These are phyloP conservation scores for Heliopora coerulea DNA, from an alignment of 92 coral and sea anemone genomes.

Conservation along the genomic window DNA sequence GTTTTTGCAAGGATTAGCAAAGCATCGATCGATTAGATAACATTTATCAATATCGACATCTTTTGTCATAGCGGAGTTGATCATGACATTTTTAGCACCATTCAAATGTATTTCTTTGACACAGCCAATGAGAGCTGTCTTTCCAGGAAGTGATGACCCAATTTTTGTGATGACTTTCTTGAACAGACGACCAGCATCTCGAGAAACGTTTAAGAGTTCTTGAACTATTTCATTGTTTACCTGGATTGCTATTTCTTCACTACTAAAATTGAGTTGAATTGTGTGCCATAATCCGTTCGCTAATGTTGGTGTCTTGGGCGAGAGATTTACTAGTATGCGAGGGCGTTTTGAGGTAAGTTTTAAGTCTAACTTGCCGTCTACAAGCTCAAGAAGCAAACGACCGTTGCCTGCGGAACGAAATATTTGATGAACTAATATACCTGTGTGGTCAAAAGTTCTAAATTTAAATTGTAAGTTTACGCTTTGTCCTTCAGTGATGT, in stretches of 20 bases:
- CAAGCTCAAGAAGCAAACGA: slow-evolving; percentile 52
- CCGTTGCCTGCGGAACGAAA: slow-evolving; percentile 47
- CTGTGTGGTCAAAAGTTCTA: slow-evolving; percentile 73
- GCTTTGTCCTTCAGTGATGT: not conserved
- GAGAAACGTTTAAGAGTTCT: slow-evolving; percentile 20
- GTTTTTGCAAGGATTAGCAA: slow-evolving; percentile 74
- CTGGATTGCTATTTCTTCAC: slow-evolving; percentile 44
- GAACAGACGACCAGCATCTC: slow-evolving; percentile 21
- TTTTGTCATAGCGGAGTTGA: slow-evolving; percentile 33
- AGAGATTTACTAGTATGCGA: not conserved
- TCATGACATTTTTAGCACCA: slow-evolving; percentile 48
- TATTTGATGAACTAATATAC: slow-evolving; percentile 63
- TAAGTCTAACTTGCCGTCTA: slow-evolving; percentile 54
- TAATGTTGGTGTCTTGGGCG: slow-evolving; percentile 17
- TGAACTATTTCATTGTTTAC: slow-evolving; percentile 54
- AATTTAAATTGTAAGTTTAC: slow-evolving; percentile 63
- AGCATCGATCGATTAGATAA: slow-evolving; percentile 61
- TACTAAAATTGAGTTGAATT: slow-evolving; percentile 57
- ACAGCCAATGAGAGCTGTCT: slow-evolving; percentile 71
- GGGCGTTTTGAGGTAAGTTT: slow-evolving; percentile 23
- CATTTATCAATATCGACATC: slow-evolving; percentile 46
- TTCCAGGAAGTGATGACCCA: slow-evolving; percentile 47
- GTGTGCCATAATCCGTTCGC: slow-evolving; percentile 84
- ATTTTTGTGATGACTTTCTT: slow-evolving; percentile 51
- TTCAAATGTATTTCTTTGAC: slow-evolving; percentile 68